phyloP scores from a whole-genome alignment of 2,797 vertebrate genomes.

The Paguma larvata region DNA sequence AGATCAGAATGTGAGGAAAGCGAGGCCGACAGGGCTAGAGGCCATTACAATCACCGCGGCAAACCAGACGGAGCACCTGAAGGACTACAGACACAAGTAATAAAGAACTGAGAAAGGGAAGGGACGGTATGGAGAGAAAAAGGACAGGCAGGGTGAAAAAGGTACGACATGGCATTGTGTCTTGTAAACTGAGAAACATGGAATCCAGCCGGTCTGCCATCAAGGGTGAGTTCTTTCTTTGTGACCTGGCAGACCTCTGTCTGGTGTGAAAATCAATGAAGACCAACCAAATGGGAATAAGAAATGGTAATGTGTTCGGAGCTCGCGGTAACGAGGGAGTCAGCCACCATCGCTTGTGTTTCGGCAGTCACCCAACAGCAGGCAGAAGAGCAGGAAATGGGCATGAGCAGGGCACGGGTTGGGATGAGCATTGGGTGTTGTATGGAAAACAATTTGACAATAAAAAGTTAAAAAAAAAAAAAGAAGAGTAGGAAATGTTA shows the following conservation, averaged over 20 bases:
- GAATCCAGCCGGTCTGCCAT: background rate
- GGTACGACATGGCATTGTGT: rapidly evolving
- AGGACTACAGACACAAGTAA: background rate
- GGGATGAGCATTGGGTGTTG: too few relatives aligned
- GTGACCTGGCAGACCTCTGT: background rate
- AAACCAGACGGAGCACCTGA: background rate
- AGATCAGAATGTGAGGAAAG: background rate
- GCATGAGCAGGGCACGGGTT: too few relatives aligned
- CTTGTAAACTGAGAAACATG: background rate
- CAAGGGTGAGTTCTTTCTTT: background rate
- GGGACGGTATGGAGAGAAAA: background rate
- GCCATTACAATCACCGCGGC: background rate
- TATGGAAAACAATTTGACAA: too few relatives aligned
- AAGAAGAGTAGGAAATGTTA: background rate
- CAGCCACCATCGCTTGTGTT: background rate
- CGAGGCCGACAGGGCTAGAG: background rate
- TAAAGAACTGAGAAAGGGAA: background rate
- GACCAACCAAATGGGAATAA: background rate
- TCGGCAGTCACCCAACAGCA: background rate
- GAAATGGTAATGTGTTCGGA: background rate
- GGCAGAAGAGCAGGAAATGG: background rate
- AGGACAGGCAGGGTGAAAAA: background rate
- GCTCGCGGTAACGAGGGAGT: background rate
- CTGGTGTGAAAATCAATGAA: background rate
- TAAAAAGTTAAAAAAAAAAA: too few relatives aligned